A percentile compares a stretch with the other conserved stretches of the same genome.
These are phyloP conservation scores for Sigmodon hispidus DNA, from an alignment of 2,113 vertebrate species.

Conservation along the genomic window DNA sequence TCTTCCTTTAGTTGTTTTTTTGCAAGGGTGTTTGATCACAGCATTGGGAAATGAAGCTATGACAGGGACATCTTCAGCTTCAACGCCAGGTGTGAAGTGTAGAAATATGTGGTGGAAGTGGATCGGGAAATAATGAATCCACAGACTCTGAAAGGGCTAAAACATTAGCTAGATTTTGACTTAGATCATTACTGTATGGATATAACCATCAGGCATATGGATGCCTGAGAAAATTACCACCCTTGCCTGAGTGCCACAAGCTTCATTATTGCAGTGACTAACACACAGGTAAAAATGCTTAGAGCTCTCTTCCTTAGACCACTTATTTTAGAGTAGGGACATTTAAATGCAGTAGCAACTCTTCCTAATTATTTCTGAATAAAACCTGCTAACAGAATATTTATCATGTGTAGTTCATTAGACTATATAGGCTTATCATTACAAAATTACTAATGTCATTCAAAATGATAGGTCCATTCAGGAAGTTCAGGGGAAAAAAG, in stretches of 20 bases:
- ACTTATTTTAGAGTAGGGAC: not conserved
- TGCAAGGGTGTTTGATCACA: not conserved
- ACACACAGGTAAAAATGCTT: not conserved
- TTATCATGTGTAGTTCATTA: not conserved
- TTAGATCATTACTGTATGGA: not conserved
- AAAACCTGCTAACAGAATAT: not conserved
- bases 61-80: not conserved
- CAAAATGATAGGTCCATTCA: not conserved
- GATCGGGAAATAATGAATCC: not conserved
- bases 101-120: not conserved
- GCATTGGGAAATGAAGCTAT: not conserved
- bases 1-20: not conserved
- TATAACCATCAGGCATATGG: not conserved
- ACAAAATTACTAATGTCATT: not conserved
- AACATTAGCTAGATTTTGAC: not conserved
- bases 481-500: not conserved
- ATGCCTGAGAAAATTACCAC: not conserved
- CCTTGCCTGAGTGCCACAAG: not conserved
- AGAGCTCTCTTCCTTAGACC: not conserved
- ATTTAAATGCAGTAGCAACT: not conserved
- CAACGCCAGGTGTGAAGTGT: not conserved
- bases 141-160: not conserved
- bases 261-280: not conserved
- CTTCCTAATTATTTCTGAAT: not conserved
- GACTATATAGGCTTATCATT: not conserved